Base-by-base conservation (phyloP, 23 tunicate genomes). In the Halocynthia aurantium region DNA sequence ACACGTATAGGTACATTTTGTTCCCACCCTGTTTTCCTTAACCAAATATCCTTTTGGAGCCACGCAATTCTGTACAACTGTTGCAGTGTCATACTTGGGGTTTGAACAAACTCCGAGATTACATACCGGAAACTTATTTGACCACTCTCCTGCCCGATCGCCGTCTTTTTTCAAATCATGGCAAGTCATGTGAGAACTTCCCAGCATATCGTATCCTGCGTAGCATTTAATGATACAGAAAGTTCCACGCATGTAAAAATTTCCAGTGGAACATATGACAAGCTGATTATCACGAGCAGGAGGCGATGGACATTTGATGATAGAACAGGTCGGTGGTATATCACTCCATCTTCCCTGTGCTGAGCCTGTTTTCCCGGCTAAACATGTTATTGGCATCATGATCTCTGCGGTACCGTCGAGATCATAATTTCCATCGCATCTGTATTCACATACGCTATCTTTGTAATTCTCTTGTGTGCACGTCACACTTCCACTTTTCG, bases 401-500 rank as follows among this genome's bases (percentile, higher is more conserved):
- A 44, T 74, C 18, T 53, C 6, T 53, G 31, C 4, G 62, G 71
- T 54, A 8, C 78, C 78, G 13, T 74, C 78, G 11, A 74, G 56
- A 15, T 55, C 70, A 52, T 77, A 77, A 52, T 77, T 57, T 13
- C 40, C 31, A 8, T 60, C 31, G 71, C 81, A 77, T 15, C 52
- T 7, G 20, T 76, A 76, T 0, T 62, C 67, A 62, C 72, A 82
- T 74, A 72, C 76, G 70, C 92, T 86, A 44, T 73, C 77, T 55
- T 52, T 15, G 52, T 21, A 49, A 57, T 86, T 86, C 4, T 55
- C 55, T 19, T 81, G 70, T 6, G 85, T 56, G 78, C 92, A 86
- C 9, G 4, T 52, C 10, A 86, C 76, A 17, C 40, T 50, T 0
- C 82, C 85, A 55, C 61, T 64, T n/a, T 57, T 19, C 13, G 84